These are phyloP conservation scores for Leptura quadrifasciata DNA, from an alignment of 2,888 invertebrate species.

Conservation along the genomic window DNA sequence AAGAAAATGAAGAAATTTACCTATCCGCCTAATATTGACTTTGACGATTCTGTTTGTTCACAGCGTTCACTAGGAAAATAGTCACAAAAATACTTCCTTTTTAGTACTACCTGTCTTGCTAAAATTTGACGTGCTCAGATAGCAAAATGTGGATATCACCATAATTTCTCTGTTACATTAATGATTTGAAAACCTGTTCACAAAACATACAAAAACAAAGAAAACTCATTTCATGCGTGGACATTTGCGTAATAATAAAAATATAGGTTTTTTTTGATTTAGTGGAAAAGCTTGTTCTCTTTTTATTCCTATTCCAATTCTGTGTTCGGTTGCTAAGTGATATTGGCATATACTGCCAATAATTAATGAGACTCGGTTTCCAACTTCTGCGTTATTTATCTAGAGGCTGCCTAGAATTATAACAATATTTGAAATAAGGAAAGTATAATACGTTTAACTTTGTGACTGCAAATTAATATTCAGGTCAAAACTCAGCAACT, in stretches of 20 bases:
- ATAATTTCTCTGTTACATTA: too few species aligned
- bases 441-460: neutral
- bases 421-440: neutral
- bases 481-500: constrained; percentile 1
- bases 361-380: constrained; percentile 13
- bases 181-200: too few species aligned
- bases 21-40: too few species aligned
- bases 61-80: too few species aligned
- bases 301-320: neutral
- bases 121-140: too few species aligned
- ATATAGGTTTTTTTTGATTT: constrained; percentile 20
- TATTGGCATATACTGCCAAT: constrained; percentile 13
- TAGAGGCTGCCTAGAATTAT: constrained; percentile 14
- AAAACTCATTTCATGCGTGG: neutral
- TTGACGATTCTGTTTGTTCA: too few species aligned
- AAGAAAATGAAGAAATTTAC: too few species aligned
- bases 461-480: neutral
- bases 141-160: too few species aligned
- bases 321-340: constrained; percentile 4
- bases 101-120: too few species aligned
- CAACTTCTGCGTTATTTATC: constrained; percentile 13
- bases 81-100: too few species aligned
- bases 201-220: neutral
- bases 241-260: neutral
- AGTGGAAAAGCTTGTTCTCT: neutral